Evolutionary conservation across 2,797 vertebrate genomes (phyloP), one percentile per base, ranked within the genome.

Genomic region (Picus viridis): DNA sequence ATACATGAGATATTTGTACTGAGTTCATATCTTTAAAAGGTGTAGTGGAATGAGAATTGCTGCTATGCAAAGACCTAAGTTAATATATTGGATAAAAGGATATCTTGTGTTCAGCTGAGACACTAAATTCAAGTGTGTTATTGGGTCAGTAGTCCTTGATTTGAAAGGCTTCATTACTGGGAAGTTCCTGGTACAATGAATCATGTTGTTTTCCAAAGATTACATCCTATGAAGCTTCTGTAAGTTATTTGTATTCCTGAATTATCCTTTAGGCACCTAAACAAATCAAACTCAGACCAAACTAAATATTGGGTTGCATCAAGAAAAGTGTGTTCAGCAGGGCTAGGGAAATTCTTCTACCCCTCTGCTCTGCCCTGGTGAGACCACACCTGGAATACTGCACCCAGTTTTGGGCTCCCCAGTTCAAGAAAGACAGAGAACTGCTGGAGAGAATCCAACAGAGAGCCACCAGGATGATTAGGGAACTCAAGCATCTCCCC

Each of bases 81-180:
- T 93, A 93, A 77, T 83, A 75, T 41, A 75, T 53, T 86, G 73
- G 83, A 76, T 88, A 74, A 88, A 88, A 90, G 56, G 79, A 94
- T 91, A 63, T 83, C 85, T 90, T 92, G 57, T 81, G 30, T 94
- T 92, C 89, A 36, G 82, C 88, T 94, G 96, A 96, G 81, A 85
- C 90, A 77, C 86, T 84, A 89, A 87, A 96, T 92, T 97, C 84
- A 96, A 97, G 73, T 58, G 53, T 12, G 17, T 88, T 91, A 91
- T 94, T 96, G 85, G 96, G 88, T 79, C 76, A 88, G 71, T 12
- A 82, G 67, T 63, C 5, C n/a, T 94, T 85, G 58, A 74, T 90
- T 87, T 97, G 94, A 97, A 96, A 96, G 92, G 39, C 83, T 95
- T 91, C 78, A 89, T 97, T 97, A 96, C 95, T 88, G 91, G 92